Base-by-base conservation (phyloP, 1,140 invertebrate genomes). In the Heliconius melpomene region DNA sequence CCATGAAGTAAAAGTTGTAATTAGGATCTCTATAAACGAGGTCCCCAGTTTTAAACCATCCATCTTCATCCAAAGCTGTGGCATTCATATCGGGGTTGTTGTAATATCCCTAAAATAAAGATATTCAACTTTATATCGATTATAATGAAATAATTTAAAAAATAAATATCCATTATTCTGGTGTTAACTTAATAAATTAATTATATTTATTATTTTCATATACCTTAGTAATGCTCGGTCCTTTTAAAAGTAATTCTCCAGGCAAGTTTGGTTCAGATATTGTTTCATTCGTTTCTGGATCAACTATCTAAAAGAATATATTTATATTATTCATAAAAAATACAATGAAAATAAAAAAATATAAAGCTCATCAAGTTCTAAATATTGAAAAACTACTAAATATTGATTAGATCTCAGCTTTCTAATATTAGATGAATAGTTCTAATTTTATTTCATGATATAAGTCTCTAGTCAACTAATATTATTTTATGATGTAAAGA, bases 241-340 rank as follows among this genome's bases (percentile, higher is more conserved):
- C 60, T 66, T 66, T 66, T 66, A 66, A 66, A 29, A 66, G 60
- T 29, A 66, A 66, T 29, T 66, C 60, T 66, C 60, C 60, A 66
- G 60, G 2, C 2, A 66, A 11, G 26, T 66, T 66, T 66, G 60
- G 60, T 66, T 66, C 60, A 29, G 60, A 26, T 26, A 66, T 29
- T 16, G 26, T 29, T 66, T 66, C 26, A 26, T 66, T 66, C 23
- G 60, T 66, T 13, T 66, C 23, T 66, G 60, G 3, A 29, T 66
- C n/a, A 9, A 66, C 11, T 66, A 66, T 66, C 60, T 66, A 29
- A 66, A 66, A 52, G 50, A 57, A 5, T 40, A 11, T 16, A 46
- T 16, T 1, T 40, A 13, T 40, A 40, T 40, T 0, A 40, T 2
- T 40, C 3, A 57, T 8, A 23, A 23, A 9, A 0, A 20, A 57